phyloP scores from a whole-genome alignment of 1,140 invertebrate genomes.

The Sesamia nonagrioides region DNA sequence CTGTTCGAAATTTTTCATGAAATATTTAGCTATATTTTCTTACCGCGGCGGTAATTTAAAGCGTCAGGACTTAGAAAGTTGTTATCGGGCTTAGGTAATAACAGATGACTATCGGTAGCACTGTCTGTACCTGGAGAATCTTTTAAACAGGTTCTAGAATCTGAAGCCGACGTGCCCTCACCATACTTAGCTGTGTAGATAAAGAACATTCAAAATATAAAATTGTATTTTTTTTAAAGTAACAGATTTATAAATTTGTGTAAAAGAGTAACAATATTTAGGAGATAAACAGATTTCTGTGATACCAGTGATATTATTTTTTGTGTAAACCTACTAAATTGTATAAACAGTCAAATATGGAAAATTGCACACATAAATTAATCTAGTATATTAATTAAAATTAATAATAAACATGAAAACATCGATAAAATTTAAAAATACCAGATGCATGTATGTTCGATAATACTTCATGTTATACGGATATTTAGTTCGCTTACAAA shows the following conservation, averaged over 20 bases:
- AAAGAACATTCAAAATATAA: conserved; percentile 2
- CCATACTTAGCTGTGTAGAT: conserved; percentile 67
- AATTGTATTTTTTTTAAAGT: neutral
- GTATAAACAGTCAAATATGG: neutral
- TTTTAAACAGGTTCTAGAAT: conserved; percentile 90
- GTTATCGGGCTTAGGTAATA: conserved; percentile 92
- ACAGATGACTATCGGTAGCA: conserved; percentile 92
- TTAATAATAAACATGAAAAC: conserved; percentile 27
- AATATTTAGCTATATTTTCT: conserved; percentile 38
- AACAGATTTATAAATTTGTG: neutral
- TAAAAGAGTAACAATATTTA: neutral
- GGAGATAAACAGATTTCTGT: neutral
- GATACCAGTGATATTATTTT: neutral
- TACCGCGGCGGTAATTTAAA: conserved; percentile 92
- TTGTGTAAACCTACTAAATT: neutral
- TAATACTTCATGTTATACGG: neutral
- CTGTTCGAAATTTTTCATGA: too few relatives aligned
- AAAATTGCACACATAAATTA: neutral
- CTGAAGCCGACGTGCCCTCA: conserved; percentile 74
- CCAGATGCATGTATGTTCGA: conserved; percentile 18
- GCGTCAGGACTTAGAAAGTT: conserved; percentile 94
- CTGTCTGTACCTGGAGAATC: conserved; percentile 90
- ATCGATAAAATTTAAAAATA: conserved; percentile 27
- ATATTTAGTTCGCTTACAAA: neutral
- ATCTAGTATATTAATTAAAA: neutral